phyloP scores from a whole-genome alignment of 2,113 vertebrate genomes.

The Osmerus mordax region DNA sequence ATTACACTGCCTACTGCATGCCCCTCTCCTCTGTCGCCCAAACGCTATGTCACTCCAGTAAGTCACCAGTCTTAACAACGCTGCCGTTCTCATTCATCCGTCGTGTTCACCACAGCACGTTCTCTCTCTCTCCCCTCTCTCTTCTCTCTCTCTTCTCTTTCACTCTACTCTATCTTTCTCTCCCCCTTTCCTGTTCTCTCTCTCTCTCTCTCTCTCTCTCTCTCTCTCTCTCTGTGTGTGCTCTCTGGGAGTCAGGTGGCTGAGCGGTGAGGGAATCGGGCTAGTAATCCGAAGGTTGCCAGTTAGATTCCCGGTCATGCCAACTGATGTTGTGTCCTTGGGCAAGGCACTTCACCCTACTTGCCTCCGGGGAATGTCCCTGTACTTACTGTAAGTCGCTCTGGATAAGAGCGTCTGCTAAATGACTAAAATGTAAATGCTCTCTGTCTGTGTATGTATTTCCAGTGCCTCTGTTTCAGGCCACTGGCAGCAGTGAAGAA shows the following conservation, averaged over 20 bases:
- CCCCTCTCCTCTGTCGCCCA: slow-evolving; percentile 34
- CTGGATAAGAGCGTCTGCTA: too few species aligned
- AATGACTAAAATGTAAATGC: too few species aligned
- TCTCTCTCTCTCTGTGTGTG: not conserved
- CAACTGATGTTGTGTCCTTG: too few species aligned
- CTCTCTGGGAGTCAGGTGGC: too few species aligned
- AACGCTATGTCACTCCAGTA: slow-evolving; percentile 32
- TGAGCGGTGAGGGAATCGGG: too few species aligned
- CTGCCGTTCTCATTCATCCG: slow-evolving; percentile 19
- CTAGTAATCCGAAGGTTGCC: too few species aligned
- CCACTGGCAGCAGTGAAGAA: too few species aligned
- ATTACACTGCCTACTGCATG: slow-evolving; percentile 42
- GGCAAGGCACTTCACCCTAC: too few species aligned
- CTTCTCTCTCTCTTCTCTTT: not conserved
- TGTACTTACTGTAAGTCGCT: too few species aligned
- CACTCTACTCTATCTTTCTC: not conserved
- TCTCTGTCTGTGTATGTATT: not conserved
- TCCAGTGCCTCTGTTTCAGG: not conserved
- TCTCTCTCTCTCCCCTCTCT: not conserved
- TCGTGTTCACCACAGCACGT: slow-evolving; percentile 23
- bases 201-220: not conserved
- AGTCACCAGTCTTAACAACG: slow-evolving; percentile 45
- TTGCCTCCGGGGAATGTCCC: too few species aligned
- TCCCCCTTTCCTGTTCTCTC: not conserved
- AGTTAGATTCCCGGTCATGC: too few species aligned